phyloP scores from a whole-genome alignment of 1,140 invertebrate species.

The Meloidogyne exigua region DNA sequence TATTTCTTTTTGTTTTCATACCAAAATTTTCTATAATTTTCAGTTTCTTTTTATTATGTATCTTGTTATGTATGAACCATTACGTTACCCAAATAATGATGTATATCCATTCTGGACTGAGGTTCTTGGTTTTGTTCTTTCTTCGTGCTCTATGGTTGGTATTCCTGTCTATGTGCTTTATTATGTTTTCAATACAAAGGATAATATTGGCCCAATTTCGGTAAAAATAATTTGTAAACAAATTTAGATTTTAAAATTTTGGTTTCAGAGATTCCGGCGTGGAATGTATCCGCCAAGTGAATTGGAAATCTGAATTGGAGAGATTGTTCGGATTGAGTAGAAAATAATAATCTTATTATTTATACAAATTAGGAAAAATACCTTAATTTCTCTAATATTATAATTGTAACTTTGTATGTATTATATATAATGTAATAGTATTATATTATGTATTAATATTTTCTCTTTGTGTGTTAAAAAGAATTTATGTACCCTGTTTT shows the following conservation, averaged over 20 bases:
- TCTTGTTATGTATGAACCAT: slow-evolving; percentile 86
- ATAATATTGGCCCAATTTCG: background rate
- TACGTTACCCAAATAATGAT: slow-evolving; percentile 71
- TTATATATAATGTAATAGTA: too few species aligned
- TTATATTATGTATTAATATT: too few species aligned
- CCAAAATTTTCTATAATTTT: slow-evolving; percentile 10
- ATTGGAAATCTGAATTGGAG: background rate
- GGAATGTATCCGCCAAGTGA: slow-evolving; percentile 39
- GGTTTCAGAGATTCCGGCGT: slow-evolving; percentile 32
- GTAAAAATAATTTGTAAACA: background rate
- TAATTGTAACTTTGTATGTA: too few species aligned
- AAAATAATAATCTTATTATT: too few species aligned
- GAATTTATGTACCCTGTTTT: too few species aligned
- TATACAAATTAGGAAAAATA: too few species aligned
- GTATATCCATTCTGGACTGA: slow-evolving; percentile 89
- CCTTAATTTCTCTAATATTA: too few species aligned
- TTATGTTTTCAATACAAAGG: slow-evolving; percentile 41
- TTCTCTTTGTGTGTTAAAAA: too few species aligned
- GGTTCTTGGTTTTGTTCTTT: slow-evolving; percentile 85
- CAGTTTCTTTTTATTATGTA: slow-evolving; percentile 67
- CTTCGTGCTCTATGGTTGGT: slow-evolving; percentile 91
- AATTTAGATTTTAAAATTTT: background rate
- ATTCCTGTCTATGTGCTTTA: slow-evolving; percentile 78
- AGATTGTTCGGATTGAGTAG: too few species aligned
- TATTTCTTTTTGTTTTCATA: too few species aligned